These are phyloP conservation scores for Falco novaeseelandiae DNA, from an alignment of 2,797 vertebrate species.

Conservation along the genomic window DNA sequence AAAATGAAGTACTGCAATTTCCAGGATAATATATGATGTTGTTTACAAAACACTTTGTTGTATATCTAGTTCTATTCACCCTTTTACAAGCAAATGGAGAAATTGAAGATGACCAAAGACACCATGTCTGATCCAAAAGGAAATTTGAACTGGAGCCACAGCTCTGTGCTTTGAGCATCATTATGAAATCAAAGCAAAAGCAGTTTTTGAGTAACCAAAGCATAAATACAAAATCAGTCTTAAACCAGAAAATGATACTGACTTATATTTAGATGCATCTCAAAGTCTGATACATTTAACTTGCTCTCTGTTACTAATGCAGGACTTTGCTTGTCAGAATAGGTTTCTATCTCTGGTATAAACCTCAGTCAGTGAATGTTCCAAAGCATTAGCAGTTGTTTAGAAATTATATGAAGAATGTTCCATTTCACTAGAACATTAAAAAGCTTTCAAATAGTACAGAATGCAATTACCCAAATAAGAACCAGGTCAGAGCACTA, in stretches of 20 bases:
- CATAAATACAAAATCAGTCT: background rate
- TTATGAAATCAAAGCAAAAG: background rate
- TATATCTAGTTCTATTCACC: background rate
- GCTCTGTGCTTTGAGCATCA: background rate
- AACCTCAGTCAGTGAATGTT: background rate
- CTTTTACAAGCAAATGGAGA: background rate
- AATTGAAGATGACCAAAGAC: background rate
- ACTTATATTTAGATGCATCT: background rate
- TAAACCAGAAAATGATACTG: background rate
- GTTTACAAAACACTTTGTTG: background rate
- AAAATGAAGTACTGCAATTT: background rate
- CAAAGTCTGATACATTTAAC: background rate
- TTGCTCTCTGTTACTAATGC: background rate
- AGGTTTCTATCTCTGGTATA: background rate
- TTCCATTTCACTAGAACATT: constrained; percentile 12
- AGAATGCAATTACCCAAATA: constrained; percentile 12
- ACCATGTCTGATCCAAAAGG: background rate
- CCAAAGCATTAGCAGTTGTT: background rate
- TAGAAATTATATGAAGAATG: background rate
- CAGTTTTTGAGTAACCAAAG: background rate
- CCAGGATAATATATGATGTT: background rate
- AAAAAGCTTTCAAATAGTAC: constrained; percentile 33
- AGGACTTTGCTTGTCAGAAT: background rate
- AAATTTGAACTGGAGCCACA: background rate
- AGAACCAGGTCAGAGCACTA: constrained; percentile 16